These are phyloP conservation scores for Perdita meconis DNA, from an alignment of 2,888 invertebrate genomes.

Conservation along the genomic window DNA sequence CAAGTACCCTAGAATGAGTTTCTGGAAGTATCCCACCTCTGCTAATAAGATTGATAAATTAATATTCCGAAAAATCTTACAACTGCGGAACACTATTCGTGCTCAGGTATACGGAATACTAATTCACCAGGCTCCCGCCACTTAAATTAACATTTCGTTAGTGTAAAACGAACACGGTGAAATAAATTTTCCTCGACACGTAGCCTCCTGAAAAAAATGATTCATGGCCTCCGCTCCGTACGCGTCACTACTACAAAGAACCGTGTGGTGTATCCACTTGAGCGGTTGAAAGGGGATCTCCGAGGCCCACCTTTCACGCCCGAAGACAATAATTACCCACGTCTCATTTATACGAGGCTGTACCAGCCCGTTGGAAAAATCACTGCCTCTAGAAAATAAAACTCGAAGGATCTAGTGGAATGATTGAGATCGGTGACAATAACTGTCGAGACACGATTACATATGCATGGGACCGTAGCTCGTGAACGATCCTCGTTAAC, in stretches of 20 bases:
- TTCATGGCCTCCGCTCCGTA: conserved; percentile 43
- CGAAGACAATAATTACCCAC: conserved; percentile 61
- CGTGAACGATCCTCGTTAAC: conserved; percentile 24
- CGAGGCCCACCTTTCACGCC: conserved; percentile 63
- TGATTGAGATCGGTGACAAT: conserved; percentile 32
- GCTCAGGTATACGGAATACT: conserved; percentile 35
- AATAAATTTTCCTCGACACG: conserved; percentile 45
- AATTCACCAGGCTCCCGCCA: conserved; percentile 14
- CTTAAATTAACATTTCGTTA: conserved; percentile 35
- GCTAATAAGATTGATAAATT: conserved; percentile 19
- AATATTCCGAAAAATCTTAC: conserved; percentile 15
- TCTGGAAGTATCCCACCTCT: not conserved
- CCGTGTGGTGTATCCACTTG: conserved; percentile 48
- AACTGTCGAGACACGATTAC: conserved; percentile 42
- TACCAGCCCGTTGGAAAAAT: conserved; percentile 8
- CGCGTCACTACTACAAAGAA: conserved; percentile 36
- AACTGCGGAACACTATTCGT: conserved; percentile 13
- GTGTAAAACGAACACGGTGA: conserved; percentile 5
- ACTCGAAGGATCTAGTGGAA: conserved; percentile 35
- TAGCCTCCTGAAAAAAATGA: conserved; percentile 51
- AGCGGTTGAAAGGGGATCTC: conserved; percentile 57
- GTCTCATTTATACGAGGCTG: conserved; percentile 47
- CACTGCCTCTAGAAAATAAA: conserved; percentile 46
- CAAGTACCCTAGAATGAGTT: not conserved
- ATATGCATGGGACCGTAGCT: conserved; percentile 39